phyloP scores from a whole-genome alignment of 2,888 invertebrate genomes.

The Eristalis intricaria region DNA sequence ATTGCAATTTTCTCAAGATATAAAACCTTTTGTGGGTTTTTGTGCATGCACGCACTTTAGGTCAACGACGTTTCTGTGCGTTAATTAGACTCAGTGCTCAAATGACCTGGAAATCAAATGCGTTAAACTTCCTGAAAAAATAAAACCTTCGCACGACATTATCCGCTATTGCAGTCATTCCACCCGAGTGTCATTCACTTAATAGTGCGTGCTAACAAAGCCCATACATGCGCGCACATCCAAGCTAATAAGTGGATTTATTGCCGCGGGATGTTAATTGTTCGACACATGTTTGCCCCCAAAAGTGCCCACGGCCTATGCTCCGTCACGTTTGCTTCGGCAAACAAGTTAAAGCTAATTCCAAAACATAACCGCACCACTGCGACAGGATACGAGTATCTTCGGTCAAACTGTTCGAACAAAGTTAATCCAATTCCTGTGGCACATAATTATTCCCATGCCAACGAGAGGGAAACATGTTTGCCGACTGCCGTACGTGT shows the following conservation, averaged over 20 bases:
- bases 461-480: slow-evolving; percentile 35
- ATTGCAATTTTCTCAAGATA: too few relatives aligned
- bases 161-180: neutral
- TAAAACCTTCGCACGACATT: neutral
- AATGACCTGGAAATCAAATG: neutral
- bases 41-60: neutral
- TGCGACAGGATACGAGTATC: slow-evolving; percentile 20
- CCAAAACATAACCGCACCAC: slow-evolving; percentile 23
- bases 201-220: neutral
- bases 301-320: slow-evolving; percentile 20
- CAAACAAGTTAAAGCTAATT: slow-evolving; percentile 56
- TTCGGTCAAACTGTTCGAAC: slow-evolving; percentile 50
- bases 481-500: slow-evolving; percentile 53
- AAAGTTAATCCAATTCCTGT: slow-evolving; percentile 63
- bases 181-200: neutral
- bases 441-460: slow-evolving; percentile 64
- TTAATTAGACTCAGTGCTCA: neutral
- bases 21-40: too few relatives aligned
- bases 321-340: slow-evolving; percentile 24
- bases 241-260: neutral
- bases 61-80: neutral
- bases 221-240: neutral
- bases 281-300: slow-evolving; percentile 36
- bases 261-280: slow-evolving; percentile 32
- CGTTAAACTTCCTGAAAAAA: neutral